Evolutionary conservation across 2,113 vertebrate genomes (phyloP).

Genomic region (Mirza zaza): DNA sequence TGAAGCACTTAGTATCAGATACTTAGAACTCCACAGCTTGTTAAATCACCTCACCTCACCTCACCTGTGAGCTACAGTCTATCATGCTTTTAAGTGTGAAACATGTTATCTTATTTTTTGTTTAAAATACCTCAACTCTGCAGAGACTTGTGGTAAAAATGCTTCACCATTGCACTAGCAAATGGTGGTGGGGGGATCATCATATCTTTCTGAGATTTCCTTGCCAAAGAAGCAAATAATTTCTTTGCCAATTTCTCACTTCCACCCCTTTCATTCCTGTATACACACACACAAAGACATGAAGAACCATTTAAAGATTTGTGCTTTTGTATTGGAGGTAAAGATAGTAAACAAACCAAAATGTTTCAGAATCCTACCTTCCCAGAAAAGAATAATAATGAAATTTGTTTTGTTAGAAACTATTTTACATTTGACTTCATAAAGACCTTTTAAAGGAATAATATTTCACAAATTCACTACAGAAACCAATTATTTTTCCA

Average conservation of each 20-base stretch:
- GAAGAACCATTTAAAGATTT: conserved; percentile 7
- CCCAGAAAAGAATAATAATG: neutral
- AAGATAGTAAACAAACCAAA: neutral
- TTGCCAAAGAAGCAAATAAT: neutral
- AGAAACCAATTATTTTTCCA: conserved; percentile 2
- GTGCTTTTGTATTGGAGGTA: neutral
- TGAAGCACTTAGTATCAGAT: conserved; percentile 29
- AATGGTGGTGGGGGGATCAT: neutral
- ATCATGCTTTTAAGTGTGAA: conserved; percentile 57
- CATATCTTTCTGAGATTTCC: neutral
- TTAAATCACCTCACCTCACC: conserved; percentile 41
- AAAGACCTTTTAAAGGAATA: conserved; percentile 19
- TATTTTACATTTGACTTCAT: conserved; percentile 27
- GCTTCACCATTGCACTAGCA: neutral
- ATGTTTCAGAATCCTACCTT: conserved; percentile 11
- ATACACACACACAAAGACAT: neutral
- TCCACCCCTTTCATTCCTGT: neutral
- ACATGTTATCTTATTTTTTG: conserved; percentile 33
- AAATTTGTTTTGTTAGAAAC: neutral
- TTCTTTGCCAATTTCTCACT: conserved; percentile 34
- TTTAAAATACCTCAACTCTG: neutral
- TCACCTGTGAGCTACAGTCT: conserved; percentile 39
- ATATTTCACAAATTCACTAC: neutral
- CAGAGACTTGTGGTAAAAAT: conserved; percentile 28
- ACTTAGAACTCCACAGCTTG: conserved; percentile 52